Evolutionary conservation across 2,113 vertebrate species (phyloP).

Genomic region (Cyprichromis sp.): DNA sequence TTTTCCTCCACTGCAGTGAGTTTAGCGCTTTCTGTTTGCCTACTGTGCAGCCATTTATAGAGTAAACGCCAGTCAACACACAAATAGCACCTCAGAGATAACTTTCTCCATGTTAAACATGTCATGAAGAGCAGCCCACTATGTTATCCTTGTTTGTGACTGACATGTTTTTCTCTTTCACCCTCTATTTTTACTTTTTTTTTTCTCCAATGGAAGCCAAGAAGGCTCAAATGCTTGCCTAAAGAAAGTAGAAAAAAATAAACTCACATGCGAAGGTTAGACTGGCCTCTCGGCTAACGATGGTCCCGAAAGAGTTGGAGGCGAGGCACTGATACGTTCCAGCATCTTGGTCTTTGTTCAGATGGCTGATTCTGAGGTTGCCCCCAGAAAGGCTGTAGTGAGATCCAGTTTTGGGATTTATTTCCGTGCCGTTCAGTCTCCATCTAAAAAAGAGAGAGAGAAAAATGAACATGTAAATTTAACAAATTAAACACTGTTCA

Average conservation of each 20-base stretch:
- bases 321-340: conserved; percentile 94
- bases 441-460: conserved; percentile 72
- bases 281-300: conserved; percentile 87
- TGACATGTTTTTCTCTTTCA: background rate
- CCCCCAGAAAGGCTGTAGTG: conserved; percentile 87
- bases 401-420: conserved; percentile 80
- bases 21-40: background rate
- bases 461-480: background rate
- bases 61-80: background rate
- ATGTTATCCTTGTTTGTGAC: background rate
- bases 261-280: conserved; percentile 97
- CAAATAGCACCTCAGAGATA: conserved; percentile 9
- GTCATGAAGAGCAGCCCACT: background rate
- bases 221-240: background rate
- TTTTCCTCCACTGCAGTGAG: background rate
- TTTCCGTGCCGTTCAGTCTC: conserved; percentile 88
- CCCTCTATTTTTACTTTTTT: background rate
- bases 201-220: background rate
- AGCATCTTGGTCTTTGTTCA: conserved; percentile 84
- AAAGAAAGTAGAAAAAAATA: background rate
- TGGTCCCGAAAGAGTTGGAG: conserved; percentile 88
- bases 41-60: background rate
- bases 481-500: background rate
- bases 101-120: conserved; percentile 19
- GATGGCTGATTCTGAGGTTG: conserved; percentile 87